Conservation (phyloP, 1,140 invertebrate genomes). For the Neomicropteryx cornuta region DNA sequence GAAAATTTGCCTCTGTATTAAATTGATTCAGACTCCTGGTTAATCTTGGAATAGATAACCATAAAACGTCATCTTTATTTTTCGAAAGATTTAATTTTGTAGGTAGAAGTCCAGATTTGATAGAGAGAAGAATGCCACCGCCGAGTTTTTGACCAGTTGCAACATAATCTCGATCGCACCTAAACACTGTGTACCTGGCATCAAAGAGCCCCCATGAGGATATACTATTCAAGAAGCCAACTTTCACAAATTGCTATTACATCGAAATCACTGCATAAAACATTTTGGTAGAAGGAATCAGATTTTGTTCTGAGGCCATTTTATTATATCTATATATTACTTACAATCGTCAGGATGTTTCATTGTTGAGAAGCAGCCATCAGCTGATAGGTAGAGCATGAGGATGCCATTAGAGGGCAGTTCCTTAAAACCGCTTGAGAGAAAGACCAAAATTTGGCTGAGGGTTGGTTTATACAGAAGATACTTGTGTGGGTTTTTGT, state of each 20-base stretch:
- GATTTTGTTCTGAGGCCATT: too few species aligned
- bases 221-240: background rate
- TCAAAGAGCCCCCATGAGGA: too few species aligned
- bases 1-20: too few species aligned
- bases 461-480: constrained; percentile 91
- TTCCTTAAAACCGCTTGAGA: constrained; percentile 91
- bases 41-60: too few species aligned
- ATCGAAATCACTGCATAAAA: too few species aligned
- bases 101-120: too few species aligned
- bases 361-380: constrained; percentile 78
- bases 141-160: too few species aligned
- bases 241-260: too few species aligned
- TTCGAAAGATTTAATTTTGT: constrained; percentile 1
- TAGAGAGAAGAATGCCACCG: background rate
- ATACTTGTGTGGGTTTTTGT: constrained; percentile 96
- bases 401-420: constrained; percentile 83
- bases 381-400: constrained; percentile 87
- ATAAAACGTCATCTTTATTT: background rate
- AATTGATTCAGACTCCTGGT: background rate
- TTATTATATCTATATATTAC: too few species aligned
- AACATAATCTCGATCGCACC: too few species aligned
- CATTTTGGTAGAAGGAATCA: too few species aligned
- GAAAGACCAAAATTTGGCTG: constrained; percentile 86
- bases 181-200: too few species aligned
- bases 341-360: constrained; percentile 86